Percentiles rank a stretch among this genome's conserved stretches.
phyloP scores from a whole-genome alignment of 1,140 invertebrate genomes.

The Bombus affinis region DNA sequence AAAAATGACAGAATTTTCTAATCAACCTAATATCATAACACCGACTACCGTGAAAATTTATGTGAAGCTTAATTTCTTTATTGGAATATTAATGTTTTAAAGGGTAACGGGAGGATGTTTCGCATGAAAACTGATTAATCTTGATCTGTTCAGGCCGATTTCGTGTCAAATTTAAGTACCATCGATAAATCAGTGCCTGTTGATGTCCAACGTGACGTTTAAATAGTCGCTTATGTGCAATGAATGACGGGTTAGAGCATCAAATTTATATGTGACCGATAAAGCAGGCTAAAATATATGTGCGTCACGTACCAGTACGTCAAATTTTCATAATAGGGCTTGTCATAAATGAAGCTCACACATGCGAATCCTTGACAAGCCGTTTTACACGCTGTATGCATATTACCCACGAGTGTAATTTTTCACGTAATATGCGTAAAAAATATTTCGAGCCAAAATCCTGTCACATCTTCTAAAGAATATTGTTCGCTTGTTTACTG shows the following conservation, averaged over 20 bases:
- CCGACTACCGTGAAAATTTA: background rate
- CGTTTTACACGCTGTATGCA: background rate
- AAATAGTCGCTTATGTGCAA: constrained; percentile 43
- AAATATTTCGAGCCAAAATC: background rate
- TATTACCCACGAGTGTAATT: background rate
- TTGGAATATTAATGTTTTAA: background rate
- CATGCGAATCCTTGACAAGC: background rate
- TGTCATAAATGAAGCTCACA: constrained; percentile 20
- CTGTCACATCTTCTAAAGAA: background rate
- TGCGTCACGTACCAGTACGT: constrained; percentile 27
- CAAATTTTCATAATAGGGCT: constrained; percentile 49
- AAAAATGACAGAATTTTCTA: background rate
- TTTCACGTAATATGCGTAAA: background rate
- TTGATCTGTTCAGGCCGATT: background rate
- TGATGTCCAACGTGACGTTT: constrained; percentile 36
- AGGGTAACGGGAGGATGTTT: background rate
- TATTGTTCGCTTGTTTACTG: background rate
- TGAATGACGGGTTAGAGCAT: constrained; percentile 41
- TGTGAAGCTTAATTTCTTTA: background rate
- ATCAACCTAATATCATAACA: background rate
- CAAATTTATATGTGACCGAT: constrained; percentile 50
- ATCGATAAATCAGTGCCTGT: constrained; percentile 47
- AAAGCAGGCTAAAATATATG: constrained; percentile 31
- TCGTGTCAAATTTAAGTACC: constrained; percentile 35
- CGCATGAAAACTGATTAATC: constrained; percentile 26